phyloP scores from a whole-genome alignment of 2,888 invertebrate species.

The Dasysyrphus tricinctus region DNA sequence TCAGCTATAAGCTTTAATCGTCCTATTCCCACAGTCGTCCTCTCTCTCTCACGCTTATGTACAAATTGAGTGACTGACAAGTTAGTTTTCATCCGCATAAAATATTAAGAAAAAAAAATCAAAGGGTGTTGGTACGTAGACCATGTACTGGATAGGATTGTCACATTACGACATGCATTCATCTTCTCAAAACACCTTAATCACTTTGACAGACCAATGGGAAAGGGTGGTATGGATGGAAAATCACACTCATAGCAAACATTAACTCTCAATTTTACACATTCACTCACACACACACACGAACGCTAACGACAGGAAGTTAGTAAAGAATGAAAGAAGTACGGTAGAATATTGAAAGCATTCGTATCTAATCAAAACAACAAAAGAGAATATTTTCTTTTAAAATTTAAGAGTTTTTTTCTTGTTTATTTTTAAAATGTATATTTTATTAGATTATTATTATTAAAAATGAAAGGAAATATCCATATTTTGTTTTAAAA shows the following conservation, averaged over 20 bases:
- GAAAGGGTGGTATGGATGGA: conserved; percentile 42
- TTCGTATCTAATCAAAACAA: conserved; percentile 73
- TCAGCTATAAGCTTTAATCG: conserved; percentile 44
- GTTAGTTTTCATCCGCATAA: conserved; percentile 10
- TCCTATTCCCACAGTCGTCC: conserved; percentile 24
- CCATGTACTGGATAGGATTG: not conserved
- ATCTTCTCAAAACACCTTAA: not conserved
- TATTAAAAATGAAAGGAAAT: conserved; percentile 61
- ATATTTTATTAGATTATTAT: conserved; percentile 76
- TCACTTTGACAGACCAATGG: conserved; percentile 14
- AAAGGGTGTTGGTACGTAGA: not conserved
- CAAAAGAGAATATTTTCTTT: conserved; percentile 59
- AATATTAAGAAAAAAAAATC: not conserved
- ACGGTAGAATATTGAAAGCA: conserved; percentile 65
- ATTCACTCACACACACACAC: conserved; percentile 63
- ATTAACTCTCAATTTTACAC: conserved; percentile 79
- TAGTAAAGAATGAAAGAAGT: conserved; percentile 55
- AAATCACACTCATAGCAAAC: conserved; percentile 54
- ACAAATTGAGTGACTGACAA: conserved; percentile 19
- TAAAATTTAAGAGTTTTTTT: conserved; percentile 65
- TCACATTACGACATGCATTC: conserved; percentile 8
- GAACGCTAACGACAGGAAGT: conserved; percentile 53
- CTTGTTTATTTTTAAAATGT: conserved; percentile 75
- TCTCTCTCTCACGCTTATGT: conserved; percentile 11
- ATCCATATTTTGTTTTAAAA: conserved; percentile 68